A percentile compares a stretch with the other conserved stretches of the same genome.
Evolutionary conservation across 2,113 vertebrate species (phyloP).

Genomic region (Coreoperca whiteheadi): DNA sequence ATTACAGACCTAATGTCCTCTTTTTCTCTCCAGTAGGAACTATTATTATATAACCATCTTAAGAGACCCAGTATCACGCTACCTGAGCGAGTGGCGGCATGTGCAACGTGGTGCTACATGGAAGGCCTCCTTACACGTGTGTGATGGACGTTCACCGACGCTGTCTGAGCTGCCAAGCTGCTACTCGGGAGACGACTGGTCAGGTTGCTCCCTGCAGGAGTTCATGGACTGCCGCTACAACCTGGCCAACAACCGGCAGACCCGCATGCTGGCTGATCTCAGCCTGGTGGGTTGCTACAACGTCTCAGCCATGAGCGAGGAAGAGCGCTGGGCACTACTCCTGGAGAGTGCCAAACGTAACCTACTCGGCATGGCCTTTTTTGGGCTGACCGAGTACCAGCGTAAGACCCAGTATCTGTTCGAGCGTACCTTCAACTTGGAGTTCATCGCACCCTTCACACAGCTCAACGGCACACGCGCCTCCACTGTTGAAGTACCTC

Average conservation of each 20-base stretch:
- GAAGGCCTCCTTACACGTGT: conserved; percentile 96
- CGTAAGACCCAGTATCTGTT: conserved; percentile 98
- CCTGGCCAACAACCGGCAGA: conserved; percentile 96
- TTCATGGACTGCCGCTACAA: conserved; percentile 98
- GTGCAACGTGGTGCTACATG: conserved; percentile 97
- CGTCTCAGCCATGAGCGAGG: conserved; percentile 92
- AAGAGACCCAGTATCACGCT: conserved; percentile 95
- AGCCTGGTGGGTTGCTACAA: conserved; percentile 98
- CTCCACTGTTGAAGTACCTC: conserved; percentile 91
- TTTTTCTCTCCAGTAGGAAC: conserved; percentile 83
- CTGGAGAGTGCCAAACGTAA: conserved; percentile 97
- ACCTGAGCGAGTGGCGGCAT: conserved; percentile 97
- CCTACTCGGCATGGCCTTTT: conserved; percentile 96
- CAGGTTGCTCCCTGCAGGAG: conserved; percentile 92
- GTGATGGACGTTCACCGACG: conserved; percentile 93
- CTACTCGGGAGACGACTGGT: conserved; percentile 96
- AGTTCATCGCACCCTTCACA: conserved; percentile 95
- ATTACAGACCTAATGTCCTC: background rate
- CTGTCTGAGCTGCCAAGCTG: conserved; percentile 95
- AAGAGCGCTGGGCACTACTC: conserved; percentile 91
- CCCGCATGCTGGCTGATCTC: conserved; percentile 97
- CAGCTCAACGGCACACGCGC: conserved; percentile 97
- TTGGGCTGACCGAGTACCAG: conserved; percentile 96
- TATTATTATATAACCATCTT: conserved; percentile 99
- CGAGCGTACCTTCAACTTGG: conserved; percentile 95